Conservation (phyloP, 2,888 invertebrate species). For the Pasiphila rectangulata region DNA sequence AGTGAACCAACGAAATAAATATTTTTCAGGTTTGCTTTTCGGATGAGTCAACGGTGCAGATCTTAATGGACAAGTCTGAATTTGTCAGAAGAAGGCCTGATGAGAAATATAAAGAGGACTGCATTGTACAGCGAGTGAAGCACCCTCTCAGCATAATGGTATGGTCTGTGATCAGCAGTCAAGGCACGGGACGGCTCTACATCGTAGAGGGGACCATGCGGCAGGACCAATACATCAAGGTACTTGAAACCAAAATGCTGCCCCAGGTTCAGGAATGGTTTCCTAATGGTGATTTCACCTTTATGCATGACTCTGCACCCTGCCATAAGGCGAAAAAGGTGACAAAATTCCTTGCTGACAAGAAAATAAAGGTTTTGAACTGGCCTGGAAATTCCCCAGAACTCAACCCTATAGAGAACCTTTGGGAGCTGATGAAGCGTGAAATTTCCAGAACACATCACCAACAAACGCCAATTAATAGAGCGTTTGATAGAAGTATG, state of each 20-base stretch:
- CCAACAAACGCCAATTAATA: conserved; percentile 26
- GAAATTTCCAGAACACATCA: conserved; percentile 28
- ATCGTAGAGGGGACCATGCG: conserved; percentile 12
- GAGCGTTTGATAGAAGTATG: conserved; percentile 15
- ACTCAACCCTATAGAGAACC: conserved; percentile 32
- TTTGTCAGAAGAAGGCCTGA: conserved; percentile 8
- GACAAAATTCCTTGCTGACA: conserved; percentile 10
- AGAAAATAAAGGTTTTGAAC: conserved; percentile 17
- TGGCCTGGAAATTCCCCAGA: conserved; percentile 29
- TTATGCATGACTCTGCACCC: conserved; percentile 21
- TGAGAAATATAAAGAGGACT: conserved; percentile 10
- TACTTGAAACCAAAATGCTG: conserved; percentile 16
- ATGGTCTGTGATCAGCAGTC: conserved; percentile 3
- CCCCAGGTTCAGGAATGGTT: conserved; percentile 24
- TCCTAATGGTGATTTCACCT: conserved; percentile 17
- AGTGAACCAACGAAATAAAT: not conserved
- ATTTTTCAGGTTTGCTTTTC: not conserved
- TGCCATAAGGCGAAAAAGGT: conserved; percentile 14
- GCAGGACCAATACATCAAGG: conserved; percentile 11
- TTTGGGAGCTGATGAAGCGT: conserved; percentile 32
- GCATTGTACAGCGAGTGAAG: conserved; percentile 2
- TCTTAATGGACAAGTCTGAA: not conserved
- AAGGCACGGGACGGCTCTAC: conserved; percentile 16
- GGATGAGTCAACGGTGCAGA: not conserved
- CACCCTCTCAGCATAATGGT: conserved; percentile 13